Percentiles rank a stretch among this genome's conserved stretches.
Conservation (phyloP, 2,888 invertebrate genomes). For the Peribatodes rhomboidaria region DNA sequence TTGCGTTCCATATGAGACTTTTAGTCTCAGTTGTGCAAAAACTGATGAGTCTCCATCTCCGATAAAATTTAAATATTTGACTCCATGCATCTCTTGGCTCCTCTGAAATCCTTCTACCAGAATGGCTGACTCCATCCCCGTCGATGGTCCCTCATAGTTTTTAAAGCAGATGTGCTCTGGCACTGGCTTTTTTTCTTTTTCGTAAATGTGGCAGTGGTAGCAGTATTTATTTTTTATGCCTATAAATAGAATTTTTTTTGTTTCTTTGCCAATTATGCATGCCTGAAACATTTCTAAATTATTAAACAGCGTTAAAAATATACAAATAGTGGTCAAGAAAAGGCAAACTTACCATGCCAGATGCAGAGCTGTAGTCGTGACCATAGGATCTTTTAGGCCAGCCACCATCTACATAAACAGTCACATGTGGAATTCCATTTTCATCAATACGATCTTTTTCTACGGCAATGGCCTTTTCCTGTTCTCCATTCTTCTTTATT, state of each 20-base stretch:
- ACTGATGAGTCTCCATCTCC: no score
- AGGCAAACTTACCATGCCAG: constrained; percentile 7
- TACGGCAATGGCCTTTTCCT: constrained; percentile 6
- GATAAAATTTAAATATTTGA: no score
- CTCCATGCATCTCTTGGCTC: constrained; percentile 12
- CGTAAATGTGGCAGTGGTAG: constrained; percentile 2
- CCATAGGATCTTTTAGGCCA: constrained; percentile 10
- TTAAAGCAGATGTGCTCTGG: constrained; percentile 19
- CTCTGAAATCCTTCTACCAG: constrained; percentile 19
- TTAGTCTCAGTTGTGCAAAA: no score
- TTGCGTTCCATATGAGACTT: no score
- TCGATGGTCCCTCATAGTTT: constrained; percentile 16
- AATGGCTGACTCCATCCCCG: constrained; percentile 15
- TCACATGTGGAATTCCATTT: constrained; percentile 2
- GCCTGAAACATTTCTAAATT: neutral
- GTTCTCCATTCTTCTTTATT: constrained; percentile 10
- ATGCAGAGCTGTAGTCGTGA: constrained; percentile 11
- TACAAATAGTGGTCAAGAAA: neutral
- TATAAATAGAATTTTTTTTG: constrained; percentile 4
- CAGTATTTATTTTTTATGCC: constrained; percentile 19
- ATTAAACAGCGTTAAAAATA: neutral
- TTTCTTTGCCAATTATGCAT: constrained; percentile 1
- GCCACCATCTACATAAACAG: neutral
- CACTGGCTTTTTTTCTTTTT: constrained; percentile 13
- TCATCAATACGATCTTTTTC: neutral